Percentiles rank a stretch among this genome's conserved stretches.
Conservation (phyloP, 2,888 invertebrate genomes). For the Allygus modestus region DNA sequence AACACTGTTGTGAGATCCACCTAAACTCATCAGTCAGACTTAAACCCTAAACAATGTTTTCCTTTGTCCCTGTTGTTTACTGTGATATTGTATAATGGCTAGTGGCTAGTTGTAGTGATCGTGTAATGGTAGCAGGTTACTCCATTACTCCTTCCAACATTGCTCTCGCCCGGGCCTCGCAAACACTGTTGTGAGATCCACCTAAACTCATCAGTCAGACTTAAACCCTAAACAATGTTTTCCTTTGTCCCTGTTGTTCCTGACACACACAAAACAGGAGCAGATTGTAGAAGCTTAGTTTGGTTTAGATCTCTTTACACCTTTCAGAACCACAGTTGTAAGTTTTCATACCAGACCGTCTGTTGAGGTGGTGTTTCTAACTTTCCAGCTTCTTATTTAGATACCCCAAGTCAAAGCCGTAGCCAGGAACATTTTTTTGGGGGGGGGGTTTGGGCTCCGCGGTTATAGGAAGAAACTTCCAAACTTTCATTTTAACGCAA, state of each 20-base stretch:
- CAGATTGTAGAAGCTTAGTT: background rate
- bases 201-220: background rate
- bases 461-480: no score
- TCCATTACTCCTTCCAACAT: no score
- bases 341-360: background rate
- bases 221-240: background rate
- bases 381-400: background rate
- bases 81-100: no score
- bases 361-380: background rate
- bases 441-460: no score
- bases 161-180: no score
- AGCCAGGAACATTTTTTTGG: no score
- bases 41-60: background rate
- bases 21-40: background rate
- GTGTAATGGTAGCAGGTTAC: no score
- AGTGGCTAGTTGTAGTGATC: no score
- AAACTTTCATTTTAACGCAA: no score
- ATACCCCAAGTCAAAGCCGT: no score
- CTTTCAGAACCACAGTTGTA: background rate
- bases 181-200: background rate
- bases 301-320: background rate
- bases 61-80: background rate
- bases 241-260: background rate
- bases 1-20: background rate
- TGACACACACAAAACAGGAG: background rate